Evolutionary conservation across 1,140 invertebrate species (phyloP).

Genomic region (Drosophila novamexicana): DNA sequence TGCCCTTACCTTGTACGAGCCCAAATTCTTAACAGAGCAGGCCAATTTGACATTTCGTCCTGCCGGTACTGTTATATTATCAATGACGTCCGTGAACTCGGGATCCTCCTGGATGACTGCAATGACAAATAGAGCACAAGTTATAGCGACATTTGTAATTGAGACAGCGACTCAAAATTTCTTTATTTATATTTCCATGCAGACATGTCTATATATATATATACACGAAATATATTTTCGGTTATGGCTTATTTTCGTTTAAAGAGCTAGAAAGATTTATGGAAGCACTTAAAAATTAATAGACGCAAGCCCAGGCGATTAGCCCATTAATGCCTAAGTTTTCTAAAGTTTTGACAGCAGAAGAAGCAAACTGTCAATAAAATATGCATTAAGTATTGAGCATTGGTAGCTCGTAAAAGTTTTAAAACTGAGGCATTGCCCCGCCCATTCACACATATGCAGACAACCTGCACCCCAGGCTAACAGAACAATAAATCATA

Average conservation of each 20-base stretch:
- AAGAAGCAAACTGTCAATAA: constrained; percentile 53
- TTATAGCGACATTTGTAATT: constrained; percentile 21
- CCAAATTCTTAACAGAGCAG: constrained; percentile 95
- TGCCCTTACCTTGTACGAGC: constrained; percentile 90
- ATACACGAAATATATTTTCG: not conserved
- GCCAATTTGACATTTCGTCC: constrained; percentile 94
- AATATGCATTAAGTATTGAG: constrained; percentile 32
- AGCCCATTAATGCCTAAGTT: constrained; percentile 2
- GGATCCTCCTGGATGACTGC: constrained; percentile 88
- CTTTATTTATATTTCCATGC: not conserved
- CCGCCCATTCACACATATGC: not conserved
- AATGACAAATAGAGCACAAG: constrained; percentile 63
- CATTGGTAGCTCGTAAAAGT: constrained; percentile 23
- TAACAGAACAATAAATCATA: constrained; percentile 64
- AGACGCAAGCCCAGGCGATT: constrained; percentile 32
- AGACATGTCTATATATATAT: constrained; percentile 2
- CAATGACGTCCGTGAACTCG: constrained; percentile 89
- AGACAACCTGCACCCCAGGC: constrained; percentile 6
- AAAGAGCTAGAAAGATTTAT: constrained; percentile 35
- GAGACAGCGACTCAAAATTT: constrained; percentile 21
- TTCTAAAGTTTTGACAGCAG: constrained; percentile 45
- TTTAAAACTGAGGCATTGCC: not conserved
- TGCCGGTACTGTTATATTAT: constrained; percentile 90
- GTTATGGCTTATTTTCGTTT: not conserved
- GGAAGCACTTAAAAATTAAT: constrained; percentile 43